Percentiles rank a stretch among this genome's conserved stretches.
These are phyloP conservation scores for Galerucella calmariensis DNA, from an alignment of 2,888 invertebrate species.

Conservation along the genomic window DNA sequence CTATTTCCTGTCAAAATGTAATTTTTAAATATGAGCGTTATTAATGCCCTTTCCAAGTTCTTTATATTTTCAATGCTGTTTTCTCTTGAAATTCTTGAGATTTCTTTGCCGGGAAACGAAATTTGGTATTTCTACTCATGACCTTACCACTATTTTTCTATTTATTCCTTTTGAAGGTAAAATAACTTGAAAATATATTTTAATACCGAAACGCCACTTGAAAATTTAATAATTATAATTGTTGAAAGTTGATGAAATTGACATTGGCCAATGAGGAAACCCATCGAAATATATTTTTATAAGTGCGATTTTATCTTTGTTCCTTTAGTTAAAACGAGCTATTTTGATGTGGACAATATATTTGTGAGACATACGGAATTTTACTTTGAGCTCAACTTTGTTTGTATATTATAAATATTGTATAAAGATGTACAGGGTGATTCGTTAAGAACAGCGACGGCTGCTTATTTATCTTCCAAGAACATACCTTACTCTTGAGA, in stretches of 20 bases:
- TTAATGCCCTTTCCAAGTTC: too few species aligned
- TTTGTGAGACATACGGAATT: constrained; percentile 5
- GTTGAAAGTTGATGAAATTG: background rate
- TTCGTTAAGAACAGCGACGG: background rate
- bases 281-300: background rate
- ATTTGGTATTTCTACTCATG: too few species aligned
- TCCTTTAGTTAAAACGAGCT: background rate
- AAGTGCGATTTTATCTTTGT: background rate
- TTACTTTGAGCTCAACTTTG: background rate
- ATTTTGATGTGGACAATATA: background rate
- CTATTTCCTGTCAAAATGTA: too few species aligned
- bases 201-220: too few species aligned
- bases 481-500: background rate
- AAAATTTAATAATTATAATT: too few species aligned
- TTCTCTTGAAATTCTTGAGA: too few species aligned
- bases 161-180: too few species aligned
- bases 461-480: background rate
- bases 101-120: too few species aligned
- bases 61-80: too few species aligned
- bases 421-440: constrained; percentile 5
- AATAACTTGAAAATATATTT: too few species aligned
- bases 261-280: background rate
- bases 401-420: constrained; percentile 5
- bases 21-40: too few species aligned
- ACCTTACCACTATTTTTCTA: too few species aligned